phyloP scores from a whole-genome alignment of 2,797 vertebrate genomes.

The Mycteria americana region DNA sequence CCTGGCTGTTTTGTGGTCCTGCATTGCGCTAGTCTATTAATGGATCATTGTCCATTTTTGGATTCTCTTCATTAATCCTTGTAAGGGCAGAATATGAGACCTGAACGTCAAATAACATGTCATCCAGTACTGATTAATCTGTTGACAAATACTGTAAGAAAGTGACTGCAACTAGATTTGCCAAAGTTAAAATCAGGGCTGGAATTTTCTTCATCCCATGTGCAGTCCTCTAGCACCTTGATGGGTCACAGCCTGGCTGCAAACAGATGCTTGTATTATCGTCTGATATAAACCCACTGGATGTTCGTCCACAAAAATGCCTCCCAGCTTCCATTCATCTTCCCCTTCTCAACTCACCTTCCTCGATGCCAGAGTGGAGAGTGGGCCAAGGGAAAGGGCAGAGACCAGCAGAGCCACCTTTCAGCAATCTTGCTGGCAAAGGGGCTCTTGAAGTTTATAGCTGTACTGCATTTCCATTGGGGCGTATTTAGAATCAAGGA shows the following conservation, averaged over 20 bases:
- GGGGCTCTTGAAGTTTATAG: background rate
- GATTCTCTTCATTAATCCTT: background rate
- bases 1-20: background rate
- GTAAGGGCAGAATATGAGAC: background rate
- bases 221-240: background rate
- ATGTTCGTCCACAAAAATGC: background rate
- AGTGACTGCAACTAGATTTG: background rate
- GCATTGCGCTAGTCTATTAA: fast-evolving
- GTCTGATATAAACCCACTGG: background rate
- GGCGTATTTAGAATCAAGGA: fast-evolving
- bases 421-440: background rate
- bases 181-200: background rate
- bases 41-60: background rate
- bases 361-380: background rate
- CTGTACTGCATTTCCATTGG: background rate
- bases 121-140: background rate
- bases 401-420: background rate
- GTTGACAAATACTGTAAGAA: background rate
- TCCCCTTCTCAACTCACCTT: background rate
- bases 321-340: background rate
- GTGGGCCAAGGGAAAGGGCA: background rate
- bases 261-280: background rate
- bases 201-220: background rate
- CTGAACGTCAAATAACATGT: background rate
- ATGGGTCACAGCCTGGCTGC: background rate